Conservation (phyloP, 2,888 invertebrate genomes). For the Perizoma affinitatum region DNA sequence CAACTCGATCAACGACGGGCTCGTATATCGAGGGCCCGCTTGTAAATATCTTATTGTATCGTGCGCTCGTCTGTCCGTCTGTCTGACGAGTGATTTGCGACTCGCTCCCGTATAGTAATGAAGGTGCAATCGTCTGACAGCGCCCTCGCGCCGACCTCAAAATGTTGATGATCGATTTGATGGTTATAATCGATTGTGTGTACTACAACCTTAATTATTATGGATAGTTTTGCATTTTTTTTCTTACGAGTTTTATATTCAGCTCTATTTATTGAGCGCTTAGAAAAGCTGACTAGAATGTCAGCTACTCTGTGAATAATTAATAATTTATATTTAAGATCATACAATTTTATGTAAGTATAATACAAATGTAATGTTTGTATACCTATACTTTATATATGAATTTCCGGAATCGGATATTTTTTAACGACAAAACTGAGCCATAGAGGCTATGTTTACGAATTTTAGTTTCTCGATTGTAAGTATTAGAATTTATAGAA, state of each 20-base stretch:
- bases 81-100: conserved; percentile 70
- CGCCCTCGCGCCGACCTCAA: conserved; percentile 57
- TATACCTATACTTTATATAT: too few species aligned
- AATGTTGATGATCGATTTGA: conserved; percentile 63
- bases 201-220: conserved; percentile 56
- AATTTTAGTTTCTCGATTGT: too few species aligned
- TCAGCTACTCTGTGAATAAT: too few species aligned
- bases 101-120: conserved; percentile 74
- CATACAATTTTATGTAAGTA: too few species aligned
- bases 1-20: conserved; percentile 36
- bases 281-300: too few species aligned
- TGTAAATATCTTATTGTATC: conserved; percentile 76
- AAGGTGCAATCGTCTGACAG: conserved; percentile 66
- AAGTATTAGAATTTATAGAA: too few species aligned
- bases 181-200: conserved; percentile 57
- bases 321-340: too few species aligned
- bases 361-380: too few species aligned
- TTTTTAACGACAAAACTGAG: too few species aligned
- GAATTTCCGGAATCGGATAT: too few species aligned
- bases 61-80: conserved; percentile 65
- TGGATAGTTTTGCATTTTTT: not conserved
- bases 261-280: not conserved
- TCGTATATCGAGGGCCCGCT: conserved; percentile 49
- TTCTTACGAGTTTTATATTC: conserved; percentile 19
- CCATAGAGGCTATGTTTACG: too few species aligned